Evolutionary conservation across 2,113 vertebrate species (phyloP).

Genomic region (Sturnira hondurensis): DNA sequence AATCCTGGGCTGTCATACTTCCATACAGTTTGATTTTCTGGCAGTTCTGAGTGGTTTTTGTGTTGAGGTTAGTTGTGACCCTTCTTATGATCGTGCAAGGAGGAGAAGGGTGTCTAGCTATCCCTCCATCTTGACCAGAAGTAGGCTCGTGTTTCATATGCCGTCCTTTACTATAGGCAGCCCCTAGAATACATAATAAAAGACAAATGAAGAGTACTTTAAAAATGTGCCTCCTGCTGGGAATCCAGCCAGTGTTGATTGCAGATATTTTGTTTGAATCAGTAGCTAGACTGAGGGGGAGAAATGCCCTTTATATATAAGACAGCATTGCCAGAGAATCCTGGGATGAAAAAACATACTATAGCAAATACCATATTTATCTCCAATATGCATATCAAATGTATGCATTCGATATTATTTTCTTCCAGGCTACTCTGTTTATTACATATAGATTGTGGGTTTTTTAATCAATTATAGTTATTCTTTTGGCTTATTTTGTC

Average conservation of each 20-base stretch:
- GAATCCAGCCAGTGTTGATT: slow-evolving; percentile 31
- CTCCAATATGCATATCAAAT: neutral
- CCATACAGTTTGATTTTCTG: too few species aligned
- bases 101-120: too few species aligned
- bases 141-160: neutral
- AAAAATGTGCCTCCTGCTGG: slow-evolving; percentile 1
- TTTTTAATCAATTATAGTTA: neutral
- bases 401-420: neutral
- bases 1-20: too few species aligned
- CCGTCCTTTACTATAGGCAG: neutral
- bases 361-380: neutral
- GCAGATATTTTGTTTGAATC: slow-evolving; percentile 24
- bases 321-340: neutral
- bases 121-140: too few species aligned
- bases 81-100: too few species aligned
- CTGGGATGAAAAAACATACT: neutral
- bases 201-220: slow-evolving; percentile 30
- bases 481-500: neutral
- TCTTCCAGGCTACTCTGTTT: neutral
- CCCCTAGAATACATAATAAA: slow-evolving; percentile 31
- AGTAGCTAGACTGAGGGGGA: neutral
- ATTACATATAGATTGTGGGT: neutral
- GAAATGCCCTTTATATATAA: neutral
- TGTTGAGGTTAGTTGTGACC: too few species aligned
- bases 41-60: too few species aligned